These are phyloP conservation scores for Neosilurus mollespiculum DNA, from an alignment of 2,797 vertebrate species.

Conservation along the genomic window DNA sequence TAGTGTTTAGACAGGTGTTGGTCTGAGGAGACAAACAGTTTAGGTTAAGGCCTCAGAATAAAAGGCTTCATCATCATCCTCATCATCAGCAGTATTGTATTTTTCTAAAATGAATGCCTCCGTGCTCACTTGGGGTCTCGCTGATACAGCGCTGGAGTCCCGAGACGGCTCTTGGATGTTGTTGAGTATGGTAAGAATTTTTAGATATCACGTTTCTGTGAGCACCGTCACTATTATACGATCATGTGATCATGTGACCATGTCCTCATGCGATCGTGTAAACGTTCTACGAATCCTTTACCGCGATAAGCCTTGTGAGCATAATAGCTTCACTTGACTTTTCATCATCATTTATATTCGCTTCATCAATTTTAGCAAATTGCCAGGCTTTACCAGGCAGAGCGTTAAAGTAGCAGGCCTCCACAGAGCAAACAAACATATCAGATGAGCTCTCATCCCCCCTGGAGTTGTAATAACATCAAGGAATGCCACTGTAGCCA, in stretches of 20 bases:
- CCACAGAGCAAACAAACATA: conserved; percentile 39
- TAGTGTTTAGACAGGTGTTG: conserved; percentile 68
- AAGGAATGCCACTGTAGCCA: conserved; percentile 40
- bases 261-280: background rate
- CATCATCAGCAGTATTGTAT: conserved; percentile 23
- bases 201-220: background rate
- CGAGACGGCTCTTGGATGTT: background rate
- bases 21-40: conserved; percentile 64
- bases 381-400: background rate
- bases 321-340: background rate
- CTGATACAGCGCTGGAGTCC: background rate
- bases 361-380: conserved; percentile 9
- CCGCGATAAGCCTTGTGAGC: background rate
- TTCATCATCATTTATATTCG: background rate
- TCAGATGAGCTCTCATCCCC: conserved; percentile 32
- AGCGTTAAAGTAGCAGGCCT: conserved; percentile 26
- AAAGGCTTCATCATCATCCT: conserved; percentile 18
- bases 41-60: conserved; percentile 46
- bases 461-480: conserved; percentile 49
- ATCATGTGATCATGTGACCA: background rate
- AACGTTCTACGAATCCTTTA: background rate
- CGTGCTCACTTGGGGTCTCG: background rate
- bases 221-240: background rate
- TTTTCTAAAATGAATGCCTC: background rate
- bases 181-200: background rate